Evolutionary conservation across 2,888 invertebrate species (phyloP).

Genomic region (Callyntrura sp.): DNA sequence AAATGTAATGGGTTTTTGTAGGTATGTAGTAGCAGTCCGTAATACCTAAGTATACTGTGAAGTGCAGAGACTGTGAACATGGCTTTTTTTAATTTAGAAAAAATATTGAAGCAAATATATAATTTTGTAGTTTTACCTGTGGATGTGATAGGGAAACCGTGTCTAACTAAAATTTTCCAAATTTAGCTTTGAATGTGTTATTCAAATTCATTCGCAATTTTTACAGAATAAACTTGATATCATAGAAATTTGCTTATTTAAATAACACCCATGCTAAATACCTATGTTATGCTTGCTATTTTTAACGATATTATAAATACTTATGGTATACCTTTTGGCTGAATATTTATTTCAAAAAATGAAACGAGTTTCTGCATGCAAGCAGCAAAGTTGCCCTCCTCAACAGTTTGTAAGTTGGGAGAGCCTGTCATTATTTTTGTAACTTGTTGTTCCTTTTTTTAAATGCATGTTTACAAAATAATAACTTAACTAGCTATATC

Average conservation of each 20-base stretch:
- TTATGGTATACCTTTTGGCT: neutral
- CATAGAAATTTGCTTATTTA: neutral
- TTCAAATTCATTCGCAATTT: neutral
- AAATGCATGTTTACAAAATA: neutral
- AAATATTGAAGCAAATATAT: no score
- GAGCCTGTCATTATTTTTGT: neutral
- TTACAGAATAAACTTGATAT: neutral
- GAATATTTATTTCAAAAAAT: no score
- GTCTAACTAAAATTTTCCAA: constrained; percentile 8
- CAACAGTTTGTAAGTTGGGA: neutral
- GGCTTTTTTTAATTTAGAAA: no score
- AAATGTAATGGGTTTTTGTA: no score
- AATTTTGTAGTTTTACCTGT: no score
- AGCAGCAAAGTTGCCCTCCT: neutral
- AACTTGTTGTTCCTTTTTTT: neutral
- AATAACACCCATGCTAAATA: neutral
- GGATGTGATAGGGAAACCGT: neutral
- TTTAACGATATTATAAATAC: neutral
- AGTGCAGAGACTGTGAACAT: no score
- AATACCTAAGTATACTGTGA: no score
- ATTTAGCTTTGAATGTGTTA: neutral
- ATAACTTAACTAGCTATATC: neutral
- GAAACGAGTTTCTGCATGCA: no score
- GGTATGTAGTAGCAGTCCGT: no score
- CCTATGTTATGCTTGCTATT: neutral